Evolutionary conservation across 2,888 invertebrate species (phyloP).

Genomic region (Epinotia nisella): DNA sequence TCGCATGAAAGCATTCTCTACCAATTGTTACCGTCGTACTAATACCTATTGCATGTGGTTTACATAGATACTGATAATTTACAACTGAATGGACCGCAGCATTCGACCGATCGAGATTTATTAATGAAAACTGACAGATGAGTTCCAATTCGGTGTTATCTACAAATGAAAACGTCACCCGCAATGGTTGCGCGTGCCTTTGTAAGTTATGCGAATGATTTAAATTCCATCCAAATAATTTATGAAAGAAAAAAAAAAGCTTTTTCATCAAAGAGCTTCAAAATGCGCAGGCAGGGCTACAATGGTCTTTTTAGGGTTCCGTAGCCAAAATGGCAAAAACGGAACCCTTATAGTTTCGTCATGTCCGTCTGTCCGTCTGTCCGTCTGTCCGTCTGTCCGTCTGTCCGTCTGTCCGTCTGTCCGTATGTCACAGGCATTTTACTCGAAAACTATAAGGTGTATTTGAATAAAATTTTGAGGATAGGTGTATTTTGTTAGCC

Average conservation of each 20-base stretch:
- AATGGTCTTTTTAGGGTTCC: too few relatives aligned
- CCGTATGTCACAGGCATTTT: too few relatives aligned
- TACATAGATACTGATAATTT: conserved; percentile 22
- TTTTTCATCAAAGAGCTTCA: background rate
- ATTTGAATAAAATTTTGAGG: too few relatives aligned
- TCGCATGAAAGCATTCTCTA: too few relatives aligned
- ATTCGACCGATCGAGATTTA: conserved; percentile 28
- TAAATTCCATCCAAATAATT: conserved; percentile 15
- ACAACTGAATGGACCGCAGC: conserved; percentile 24
- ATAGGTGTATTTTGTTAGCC: too few relatives aligned
- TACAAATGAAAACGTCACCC: conserved; percentile 48
- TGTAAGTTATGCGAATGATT: conserved; percentile 40
- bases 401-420: too few relatives aligned
- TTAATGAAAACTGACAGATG: conserved; percentile 41
- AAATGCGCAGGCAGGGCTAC: too few relatives aligned
- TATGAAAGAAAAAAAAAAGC: background rate
- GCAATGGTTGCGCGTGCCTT: conserved; percentile 43
- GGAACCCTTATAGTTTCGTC: too few relatives aligned
- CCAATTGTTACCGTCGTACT: background rate
- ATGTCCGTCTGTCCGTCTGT: too few relatives aligned
- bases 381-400: too few relatives aligned
- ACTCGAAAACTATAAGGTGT: too few relatives aligned
- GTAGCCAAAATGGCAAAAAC: too few relatives aligned
- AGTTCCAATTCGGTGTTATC: conserved; percentile 45
- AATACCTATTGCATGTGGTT: background rate